Evolutionary conservation across 2,797 vertebrate species (phyloP).

Genomic region (Galaxias olidus): DNA sequence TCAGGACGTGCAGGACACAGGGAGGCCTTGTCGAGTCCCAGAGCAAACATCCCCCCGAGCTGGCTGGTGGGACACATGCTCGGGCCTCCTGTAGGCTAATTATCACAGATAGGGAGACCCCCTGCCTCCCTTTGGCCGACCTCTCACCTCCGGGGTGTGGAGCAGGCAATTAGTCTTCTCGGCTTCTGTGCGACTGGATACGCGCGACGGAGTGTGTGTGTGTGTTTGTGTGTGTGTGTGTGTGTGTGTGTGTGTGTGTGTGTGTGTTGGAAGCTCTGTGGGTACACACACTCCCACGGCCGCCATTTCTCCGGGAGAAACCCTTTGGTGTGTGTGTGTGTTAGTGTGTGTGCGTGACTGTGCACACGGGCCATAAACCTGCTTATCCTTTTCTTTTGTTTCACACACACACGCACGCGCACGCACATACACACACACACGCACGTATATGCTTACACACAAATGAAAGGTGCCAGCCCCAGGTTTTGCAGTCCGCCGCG

Average conservation of each 20-base stretch:
- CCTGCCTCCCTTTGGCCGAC: constrained; percentile 58
- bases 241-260: background rate
- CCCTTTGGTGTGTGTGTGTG: too few species aligned
- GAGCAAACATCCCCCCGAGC: constrained; percentile 32
- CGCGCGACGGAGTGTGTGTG: constrained; percentile 12
- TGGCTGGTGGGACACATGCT: constrained; percentile 55
- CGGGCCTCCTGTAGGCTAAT: constrained; percentile 63
- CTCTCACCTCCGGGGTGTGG: constrained; percentile 76
- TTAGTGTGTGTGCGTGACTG: too few species aligned
- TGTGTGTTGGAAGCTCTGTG: background rate
- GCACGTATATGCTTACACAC: background rate
- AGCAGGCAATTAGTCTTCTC: constrained; percentile 76
- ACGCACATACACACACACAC: constrained; percentile 21
- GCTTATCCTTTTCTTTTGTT: constrained; percentile 10
- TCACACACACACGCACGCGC: constrained; percentile 37
- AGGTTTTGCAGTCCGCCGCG: constrained; percentile 37
- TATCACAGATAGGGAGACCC: constrained; percentile 68
- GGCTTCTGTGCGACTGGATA: constrained; percentile 69
- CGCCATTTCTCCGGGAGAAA: too few species aligned
- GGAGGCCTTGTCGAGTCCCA: constrained; percentile 15
- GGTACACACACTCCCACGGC: background rate
- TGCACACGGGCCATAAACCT: background rate
- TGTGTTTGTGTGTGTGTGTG: background rate
- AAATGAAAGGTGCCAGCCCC: constrained; percentile 11
- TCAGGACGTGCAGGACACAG: constrained; percentile 16